Evolutionary conservation across 1,140 invertebrate genomes (phyloP).

Genomic region (Anoplolepis gracilipes): DNA sequence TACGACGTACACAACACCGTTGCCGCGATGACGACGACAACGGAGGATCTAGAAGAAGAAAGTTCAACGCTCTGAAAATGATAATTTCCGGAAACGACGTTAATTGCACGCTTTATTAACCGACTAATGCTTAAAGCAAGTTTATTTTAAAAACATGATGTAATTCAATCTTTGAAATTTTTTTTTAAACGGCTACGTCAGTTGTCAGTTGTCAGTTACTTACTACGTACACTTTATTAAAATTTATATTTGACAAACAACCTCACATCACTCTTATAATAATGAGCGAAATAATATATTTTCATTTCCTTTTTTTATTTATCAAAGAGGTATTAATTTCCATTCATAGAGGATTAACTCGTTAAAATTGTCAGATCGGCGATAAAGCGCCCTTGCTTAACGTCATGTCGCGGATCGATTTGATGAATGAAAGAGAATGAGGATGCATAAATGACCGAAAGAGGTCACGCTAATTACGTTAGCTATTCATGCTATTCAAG

Average conservation of each 20-base stretch:
- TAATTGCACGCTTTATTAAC: conserved; percentile 3
- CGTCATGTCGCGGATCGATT: conserved; percentile 49
- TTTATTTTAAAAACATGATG: conserved; percentile 5
- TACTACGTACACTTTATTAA: neutral
- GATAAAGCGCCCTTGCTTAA: conserved; percentile 53
- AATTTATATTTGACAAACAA: neutral
- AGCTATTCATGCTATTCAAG: conserved; percentile 41
- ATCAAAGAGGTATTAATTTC: conserved; percentile 28
- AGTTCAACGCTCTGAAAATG: neutral
- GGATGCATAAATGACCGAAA: conserved; percentile 43
- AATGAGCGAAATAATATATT: neutral
- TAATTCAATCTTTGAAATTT: neutral
- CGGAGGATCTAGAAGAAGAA: neutral
- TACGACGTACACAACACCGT: conserved; percentile 57
- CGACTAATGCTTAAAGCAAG: neutral
- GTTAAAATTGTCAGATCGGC: conserved; percentile 52
- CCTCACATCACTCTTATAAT: neutral
- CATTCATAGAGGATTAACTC: conserved; percentile 21
- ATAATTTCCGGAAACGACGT: conserved; percentile 5
- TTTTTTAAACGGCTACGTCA: neutral
- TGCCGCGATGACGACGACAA: neutral
- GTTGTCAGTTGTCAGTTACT: too few relatives aligned
- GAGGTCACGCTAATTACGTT: conserved; percentile 50
- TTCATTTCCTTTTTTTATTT: neutral
- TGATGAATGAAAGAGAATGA: conserved; percentile 59